Evolutionary conservation across 2,113 vertebrate species (phyloP).

Genomic region (Carassius gibelio): DNA sequence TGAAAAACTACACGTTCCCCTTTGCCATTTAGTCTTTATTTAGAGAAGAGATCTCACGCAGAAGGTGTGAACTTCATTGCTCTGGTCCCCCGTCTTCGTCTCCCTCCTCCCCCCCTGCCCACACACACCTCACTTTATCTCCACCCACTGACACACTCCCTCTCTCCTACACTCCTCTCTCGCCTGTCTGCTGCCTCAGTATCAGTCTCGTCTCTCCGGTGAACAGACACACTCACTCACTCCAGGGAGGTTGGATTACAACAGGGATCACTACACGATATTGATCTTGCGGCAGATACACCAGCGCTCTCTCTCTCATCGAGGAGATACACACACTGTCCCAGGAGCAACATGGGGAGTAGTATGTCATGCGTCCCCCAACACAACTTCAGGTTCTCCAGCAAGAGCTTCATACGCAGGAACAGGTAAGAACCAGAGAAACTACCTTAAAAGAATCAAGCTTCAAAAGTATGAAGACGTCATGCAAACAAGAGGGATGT

Average conservation of each 20-base stretch:
- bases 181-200: conserved; percentile 65
- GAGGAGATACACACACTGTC: conserved; percentile 33
- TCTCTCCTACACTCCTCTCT: conserved; percentile 56
- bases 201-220: conserved; percentile 61
- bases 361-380: conserved; percentile 80
- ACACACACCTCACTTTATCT: conserved; percentile 62
- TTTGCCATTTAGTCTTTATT: conserved; percentile 70
- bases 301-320: background rate
- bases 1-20: conserved; percentile 71
- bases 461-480: background rate
- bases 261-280: conserved; percentile 47
- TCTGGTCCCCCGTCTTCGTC: conserved; percentile 35
- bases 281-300: conserved; percentile 40
- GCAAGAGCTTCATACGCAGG: conserved; percentile 80
- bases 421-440: conserved; percentile 73
- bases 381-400: conserved; percentile 78
- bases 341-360: conserved; percentile 75
- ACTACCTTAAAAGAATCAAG: background rate
- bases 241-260: conserved; percentile 67
- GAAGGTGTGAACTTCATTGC: conserved; percentile 64
- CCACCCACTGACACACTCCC: conserved; percentile 55
- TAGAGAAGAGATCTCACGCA: conserved; percentile 64
- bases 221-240: conserved; percentile 37
- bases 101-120: conserved; percentile 27
- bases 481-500: background rate